A percentile compares a stretch with the other conserved stretches of the same genome.
phyloP scores from a whole-genome alignment of 2,888 invertebrate genomes.

The Coleophora deauratella region DNA sequence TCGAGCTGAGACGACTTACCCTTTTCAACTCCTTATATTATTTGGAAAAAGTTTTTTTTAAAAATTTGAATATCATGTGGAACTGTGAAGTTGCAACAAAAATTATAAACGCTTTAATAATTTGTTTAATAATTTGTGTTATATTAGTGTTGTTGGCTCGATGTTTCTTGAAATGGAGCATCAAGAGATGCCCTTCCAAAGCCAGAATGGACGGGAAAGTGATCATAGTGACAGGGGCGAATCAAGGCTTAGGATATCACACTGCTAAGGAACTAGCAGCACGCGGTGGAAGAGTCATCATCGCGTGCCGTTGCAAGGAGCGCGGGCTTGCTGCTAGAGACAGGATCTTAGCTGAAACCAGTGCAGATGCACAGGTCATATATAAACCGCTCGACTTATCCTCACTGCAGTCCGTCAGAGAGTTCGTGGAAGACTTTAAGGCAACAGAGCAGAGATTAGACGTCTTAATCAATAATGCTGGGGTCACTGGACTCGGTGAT shows the following conservation, averaged over 20 bases:
- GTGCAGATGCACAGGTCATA: conserved; percentile 28
- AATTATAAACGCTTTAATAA: too few species aligned
- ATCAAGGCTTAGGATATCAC: conserved; percentile 84
- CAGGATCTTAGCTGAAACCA: conserved; percentile 22
- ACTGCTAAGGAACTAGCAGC: conserved; percentile 79
- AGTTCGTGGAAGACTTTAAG: conserved; percentile 73
- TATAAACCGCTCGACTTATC: conserved; percentile 56
- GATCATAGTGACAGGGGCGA: conserved; percentile 87
- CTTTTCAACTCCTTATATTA: too few species aligned
- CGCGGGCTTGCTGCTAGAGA: conserved; percentile 70
- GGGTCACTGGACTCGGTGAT: conserved; percentile 41
- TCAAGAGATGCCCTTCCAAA: conserved; percentile 4
- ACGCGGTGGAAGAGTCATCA: conserved; percentile 81
- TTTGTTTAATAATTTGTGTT: too few species aligned
- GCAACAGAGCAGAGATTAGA: conserved; percentile 59
- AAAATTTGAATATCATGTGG: too few species aligned
- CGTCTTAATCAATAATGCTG: conserved; percentile 76
- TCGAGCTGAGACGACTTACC: too few species aligned
- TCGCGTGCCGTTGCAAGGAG: conserved; percentile 84
- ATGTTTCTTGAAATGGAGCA: conserved; percentile 2
- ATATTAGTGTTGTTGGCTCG: too few species aligned
- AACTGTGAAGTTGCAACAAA: too few species aligned
- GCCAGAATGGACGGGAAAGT: conserved; percentile 80
- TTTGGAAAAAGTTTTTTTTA: too few species aligned
- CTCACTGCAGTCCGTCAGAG: conserved; percentile 65